Conservation (phyloP, 2,797 vertebrate genomes). For the Gobionotothen gibberifrons region DNA sequence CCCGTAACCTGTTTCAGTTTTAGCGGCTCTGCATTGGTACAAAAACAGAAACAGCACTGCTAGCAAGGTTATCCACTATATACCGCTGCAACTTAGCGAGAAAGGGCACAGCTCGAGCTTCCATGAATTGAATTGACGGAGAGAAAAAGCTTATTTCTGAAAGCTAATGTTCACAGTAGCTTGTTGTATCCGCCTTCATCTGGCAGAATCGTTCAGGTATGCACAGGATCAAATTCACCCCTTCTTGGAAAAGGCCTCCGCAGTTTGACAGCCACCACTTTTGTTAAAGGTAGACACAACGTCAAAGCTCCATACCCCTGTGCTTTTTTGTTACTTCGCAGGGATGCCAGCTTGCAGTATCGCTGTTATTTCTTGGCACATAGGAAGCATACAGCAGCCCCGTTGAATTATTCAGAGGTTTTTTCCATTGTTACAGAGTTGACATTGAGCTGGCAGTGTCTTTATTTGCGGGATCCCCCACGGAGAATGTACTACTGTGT, state of each 20-base stretch:
- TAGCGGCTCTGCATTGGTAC: background rate
- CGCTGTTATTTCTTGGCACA: constrained; percentile 39
- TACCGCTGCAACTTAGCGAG: background rate
- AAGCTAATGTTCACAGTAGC: constrained; percentile 41
- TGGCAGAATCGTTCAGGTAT: constrained; percentile 48
- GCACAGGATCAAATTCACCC: constrained; percentile 37
- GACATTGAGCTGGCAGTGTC: constrained; percentile 62
- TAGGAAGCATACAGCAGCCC: constrained; percentile 42
- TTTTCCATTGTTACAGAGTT: constrained; percentile 53
- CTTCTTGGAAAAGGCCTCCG: constrained; percentile 34
- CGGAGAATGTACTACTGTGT: constrained; percentile 23
- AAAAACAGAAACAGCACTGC: constrained; percentile 30
- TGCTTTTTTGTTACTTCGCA: constrained; percentile 58
- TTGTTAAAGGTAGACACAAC: constrained; percentile 51
- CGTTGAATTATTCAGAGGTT: constrained; percentile 72
- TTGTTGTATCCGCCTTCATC: constrained; percentile 38
- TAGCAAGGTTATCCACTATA: constrained; percentile 33
- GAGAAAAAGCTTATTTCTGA: constrained; percentile 31
- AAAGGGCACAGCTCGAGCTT: constrained; percentile 18
- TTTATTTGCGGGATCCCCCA: constrained; percentile 40
- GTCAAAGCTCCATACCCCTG: constrained; percentile 38
- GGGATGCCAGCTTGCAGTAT: constrained; percentile 46
- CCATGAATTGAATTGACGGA: constrained; percentile 38
- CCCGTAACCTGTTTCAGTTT: constrained; percentile 31
- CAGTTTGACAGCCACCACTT: constrained; percentile 63